Percentiles rank a stretch among this genome's conserved stretches.
phyloP scores from a whole-genome alignment of 2,797 vertebrate genomes.

The Diplodus puntazzo region DNA sequence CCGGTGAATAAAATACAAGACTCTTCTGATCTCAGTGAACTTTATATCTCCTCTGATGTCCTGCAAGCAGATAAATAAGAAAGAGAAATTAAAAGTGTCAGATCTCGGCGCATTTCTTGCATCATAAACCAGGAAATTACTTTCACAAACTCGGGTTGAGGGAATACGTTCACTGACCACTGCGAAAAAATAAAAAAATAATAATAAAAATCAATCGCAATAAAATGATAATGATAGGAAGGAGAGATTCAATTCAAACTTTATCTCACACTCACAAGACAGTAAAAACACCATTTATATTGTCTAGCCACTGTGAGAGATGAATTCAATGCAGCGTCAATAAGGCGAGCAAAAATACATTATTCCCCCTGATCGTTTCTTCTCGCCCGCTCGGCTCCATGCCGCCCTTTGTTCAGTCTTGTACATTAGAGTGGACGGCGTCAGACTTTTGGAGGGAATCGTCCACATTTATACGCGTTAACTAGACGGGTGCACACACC shows the following conservation, averaged over 20 bases:
- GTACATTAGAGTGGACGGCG: conserved; percentile 28
- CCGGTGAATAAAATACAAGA: background rate
- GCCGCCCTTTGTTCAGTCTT: conserved; percentile 43
- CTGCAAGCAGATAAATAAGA: conserved; percentile 26
- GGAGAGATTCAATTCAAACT: conserved; percentile 7
- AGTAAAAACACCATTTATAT: conserved; percentile 8
- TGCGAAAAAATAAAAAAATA: background rate
- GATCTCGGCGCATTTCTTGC: conserved; percentile 20
- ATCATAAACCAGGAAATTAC: conserved; percentile 39
- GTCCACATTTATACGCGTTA: conserved; percentile 59
- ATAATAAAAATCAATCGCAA: conserved; percentile 42
- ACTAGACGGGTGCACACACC: conserved; percentile 35
- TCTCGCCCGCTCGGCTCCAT: conserved; percentile 30
- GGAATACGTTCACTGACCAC: conserved; percentile 38
- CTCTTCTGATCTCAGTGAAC: conserved; percentile 16
- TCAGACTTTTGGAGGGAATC: conserved; percentile 47
- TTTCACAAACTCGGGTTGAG: conserved; percentile 26
- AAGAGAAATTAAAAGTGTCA: conserved; percentile 9
- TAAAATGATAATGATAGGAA: conserved; percentile 56
- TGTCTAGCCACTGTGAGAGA: conserved; percentile 36
- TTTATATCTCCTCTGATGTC: conserved; percentile 16
- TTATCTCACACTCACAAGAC: too few species aligned
- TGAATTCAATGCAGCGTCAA: conserved; percentile 50
- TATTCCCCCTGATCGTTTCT: conserved; percentile 55
- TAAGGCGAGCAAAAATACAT: conserved; percentile 45